Conservation (phyloP, 1,140 invertebrate species). For the Drosophila jambulina region DNA sequence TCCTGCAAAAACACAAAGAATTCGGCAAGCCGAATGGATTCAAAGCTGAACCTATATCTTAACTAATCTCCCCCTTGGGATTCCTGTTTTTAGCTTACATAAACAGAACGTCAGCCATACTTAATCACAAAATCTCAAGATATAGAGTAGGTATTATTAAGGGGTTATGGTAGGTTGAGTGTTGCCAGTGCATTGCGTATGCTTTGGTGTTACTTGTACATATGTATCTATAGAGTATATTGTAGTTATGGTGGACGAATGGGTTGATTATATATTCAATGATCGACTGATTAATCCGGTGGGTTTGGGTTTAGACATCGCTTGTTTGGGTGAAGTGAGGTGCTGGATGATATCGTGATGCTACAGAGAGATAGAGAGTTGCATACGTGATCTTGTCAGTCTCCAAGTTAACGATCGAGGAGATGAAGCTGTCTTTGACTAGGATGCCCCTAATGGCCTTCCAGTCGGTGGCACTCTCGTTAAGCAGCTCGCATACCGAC, state of each 20-base stretch:
- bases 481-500: constrained; percentile 96
- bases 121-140: constrained; percentile 25
- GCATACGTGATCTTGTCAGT: constrained; percentile 97
- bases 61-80: neutral
- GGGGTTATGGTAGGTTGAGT: constrained; percentile 49
- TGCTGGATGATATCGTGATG: constrained; percentile 64
- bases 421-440: constrained; percentile 99
- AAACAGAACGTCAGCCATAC: constrained; percentile 17
- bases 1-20: neutral
- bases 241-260: constrained; percentile 46
- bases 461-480: constrained; percentile 96
- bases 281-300: constrained; percentile 11
- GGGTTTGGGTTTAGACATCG: constrained; percentile 15
- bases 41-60: neutral
- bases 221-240: constrained; percentile 41
- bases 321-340: constrained; percentile 71
- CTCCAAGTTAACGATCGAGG: constrained; percentile 98
- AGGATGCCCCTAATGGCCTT: constrained; percentile 96
- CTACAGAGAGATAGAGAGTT: constrained; percentile 81
- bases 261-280: constrained; percentile 36
- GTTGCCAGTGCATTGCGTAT: constrained; percentile 78
- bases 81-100: constrained; percentile 33
- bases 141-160: constrained; percentile 16
- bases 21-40: constrained; percentile 22
- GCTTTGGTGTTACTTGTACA: constrained; percentile 53